Percentiles rank a stretch among this genome's conserved stretches.
These are phyloP conservation scores for Pogona vitticeps DNA, from an alignment of 2,113 vertebrate genomes.

Conservation along the genomic window DNA sequence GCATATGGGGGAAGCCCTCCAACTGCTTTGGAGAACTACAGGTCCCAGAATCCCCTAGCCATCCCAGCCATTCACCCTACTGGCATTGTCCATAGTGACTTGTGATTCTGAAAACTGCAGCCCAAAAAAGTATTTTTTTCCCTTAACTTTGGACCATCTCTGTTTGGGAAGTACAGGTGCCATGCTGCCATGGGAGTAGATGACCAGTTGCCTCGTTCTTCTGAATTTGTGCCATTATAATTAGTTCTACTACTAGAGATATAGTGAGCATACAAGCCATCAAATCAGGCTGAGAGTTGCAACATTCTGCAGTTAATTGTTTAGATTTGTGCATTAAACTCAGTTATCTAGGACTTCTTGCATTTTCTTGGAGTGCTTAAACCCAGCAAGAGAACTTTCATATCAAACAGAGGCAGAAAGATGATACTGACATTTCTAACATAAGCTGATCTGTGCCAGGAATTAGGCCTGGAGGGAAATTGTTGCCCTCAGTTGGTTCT, in stretches of 20 bases:
- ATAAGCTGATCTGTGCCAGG: not conserved
- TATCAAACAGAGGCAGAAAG: not conserved
- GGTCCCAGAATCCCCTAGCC: not conserved
- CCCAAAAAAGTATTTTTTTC: too few species aligned
- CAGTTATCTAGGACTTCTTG: not conserved
- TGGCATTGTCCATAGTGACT: too few species aligned
- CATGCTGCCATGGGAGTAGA: not conserved
- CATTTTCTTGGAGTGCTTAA: not conserved
- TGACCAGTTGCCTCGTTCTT: not conserved
- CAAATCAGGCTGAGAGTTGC: not conserved
- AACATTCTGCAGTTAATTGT: not conserved
- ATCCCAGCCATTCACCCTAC: too few species aligned
- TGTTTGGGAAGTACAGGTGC: not conserved
- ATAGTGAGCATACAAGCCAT: not conserved
- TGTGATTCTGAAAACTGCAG: not conserved
- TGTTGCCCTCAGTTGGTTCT: not conserved
- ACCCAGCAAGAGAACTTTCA: not conserved
- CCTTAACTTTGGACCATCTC: not conserved
- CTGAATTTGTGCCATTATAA: not conserved
- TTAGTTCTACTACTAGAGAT: not conserved
- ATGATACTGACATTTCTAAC: not conserved
- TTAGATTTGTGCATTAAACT: not conserved
- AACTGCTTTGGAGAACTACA: not conserved
- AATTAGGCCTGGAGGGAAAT: not conserved
- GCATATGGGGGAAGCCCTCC: too few species aligned